These are phyloP conservation scores for Ruditapes philippinarum DNA, from an alignment of 1,140 invertebrate genomes.

Conservation along the genomic window DNA sequence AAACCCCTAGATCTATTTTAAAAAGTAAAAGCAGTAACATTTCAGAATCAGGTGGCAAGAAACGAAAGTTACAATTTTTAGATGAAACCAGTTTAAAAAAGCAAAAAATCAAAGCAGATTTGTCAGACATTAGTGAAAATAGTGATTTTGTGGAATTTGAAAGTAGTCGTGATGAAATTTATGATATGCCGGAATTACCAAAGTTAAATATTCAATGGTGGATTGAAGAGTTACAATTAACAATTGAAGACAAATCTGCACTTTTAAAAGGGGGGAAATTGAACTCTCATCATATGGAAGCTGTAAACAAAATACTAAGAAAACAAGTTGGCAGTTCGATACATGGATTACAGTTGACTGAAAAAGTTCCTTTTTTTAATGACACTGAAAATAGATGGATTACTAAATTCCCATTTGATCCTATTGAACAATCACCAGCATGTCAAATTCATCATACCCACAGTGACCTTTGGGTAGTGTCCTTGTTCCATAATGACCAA, in stretches of 20 bases:
- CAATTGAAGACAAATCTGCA: not conserved
- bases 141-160: slow-evolving; percentile 13
- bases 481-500: too few species aligned
- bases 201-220: not conserved
- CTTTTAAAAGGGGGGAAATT: not conserved
- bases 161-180: not conserved
- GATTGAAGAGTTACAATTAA: not conserved
- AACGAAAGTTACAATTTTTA: too few species aligned
- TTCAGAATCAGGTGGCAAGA: too few species aligned
- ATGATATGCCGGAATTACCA: not conserved
- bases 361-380: not conserved
- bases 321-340: not conserved
- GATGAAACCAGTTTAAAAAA: not conserved
- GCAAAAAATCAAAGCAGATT: not conserved
- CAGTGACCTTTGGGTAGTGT: slow-evolving; percentile 7
- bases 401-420: not conserved
- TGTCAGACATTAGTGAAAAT: not conserved
- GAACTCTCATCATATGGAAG: slow-evolving; percentile 18
- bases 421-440: not conserved
- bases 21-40: slow-evolving; percentile 4
- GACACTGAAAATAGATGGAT: too few species aligned
- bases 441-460: too few species aligned
- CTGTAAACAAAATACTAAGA: not conserved
- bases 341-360: not conserved
- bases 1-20: slow-evolving; percentile 3